Percentiles rank a stretch among this genome's conserved stretches.
Conservation (phyloP, 1,140 invertebrate genomes). For the Achatina immaculata region DNA sequence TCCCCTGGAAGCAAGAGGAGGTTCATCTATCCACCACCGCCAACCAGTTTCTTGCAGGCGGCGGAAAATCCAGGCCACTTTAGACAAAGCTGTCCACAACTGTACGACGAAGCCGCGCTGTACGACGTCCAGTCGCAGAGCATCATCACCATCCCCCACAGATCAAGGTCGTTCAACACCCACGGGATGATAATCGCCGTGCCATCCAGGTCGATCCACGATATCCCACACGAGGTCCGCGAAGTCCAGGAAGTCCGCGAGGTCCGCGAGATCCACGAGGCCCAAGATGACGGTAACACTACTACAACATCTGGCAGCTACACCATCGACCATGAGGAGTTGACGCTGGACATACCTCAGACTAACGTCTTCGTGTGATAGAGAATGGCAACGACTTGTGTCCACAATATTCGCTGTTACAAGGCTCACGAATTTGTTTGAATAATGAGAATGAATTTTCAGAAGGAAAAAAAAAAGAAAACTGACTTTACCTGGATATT, state of each 20-base stretch:
- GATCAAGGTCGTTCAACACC: conserved; percentile 15
- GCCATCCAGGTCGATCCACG: conserved; percentile 7
- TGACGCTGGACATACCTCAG: not conserved
- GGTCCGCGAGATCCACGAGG: conserved; percentile 1
- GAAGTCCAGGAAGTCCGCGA: too few relatives aligned
- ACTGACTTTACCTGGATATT: too few relatives aligned
- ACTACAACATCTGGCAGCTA: conserved; percentile 33
- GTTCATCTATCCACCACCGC: conserved; percentile 3
- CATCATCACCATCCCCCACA: not conserved
- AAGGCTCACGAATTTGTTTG: too few relatives aligned
- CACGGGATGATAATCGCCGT: not conserved
- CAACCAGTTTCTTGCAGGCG: not conserved
- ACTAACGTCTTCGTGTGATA: conserved; percentile 23
- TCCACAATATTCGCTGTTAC: too few relatives aligned
- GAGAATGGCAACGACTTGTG: not conserved
- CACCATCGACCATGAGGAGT: conserved; percentile 28
- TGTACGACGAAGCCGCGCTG: conserved; percentile 1
- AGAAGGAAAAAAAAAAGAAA: too few relatives aligned
- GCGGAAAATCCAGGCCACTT: not conserved
- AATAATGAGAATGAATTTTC: too few relatives aligned
- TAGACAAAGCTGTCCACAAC: conserved; percentile 33
- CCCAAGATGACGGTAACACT: conserved; percentile 24
- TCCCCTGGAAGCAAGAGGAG: not conserved
- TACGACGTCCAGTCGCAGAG: not conserved
- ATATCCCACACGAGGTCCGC: conserved; percentile 6